These are phyloP conservation scores for Tyrannus savana DNA, from an alignment of 2,113 vertebrate species.

Conservation along the genomic window DNA sequence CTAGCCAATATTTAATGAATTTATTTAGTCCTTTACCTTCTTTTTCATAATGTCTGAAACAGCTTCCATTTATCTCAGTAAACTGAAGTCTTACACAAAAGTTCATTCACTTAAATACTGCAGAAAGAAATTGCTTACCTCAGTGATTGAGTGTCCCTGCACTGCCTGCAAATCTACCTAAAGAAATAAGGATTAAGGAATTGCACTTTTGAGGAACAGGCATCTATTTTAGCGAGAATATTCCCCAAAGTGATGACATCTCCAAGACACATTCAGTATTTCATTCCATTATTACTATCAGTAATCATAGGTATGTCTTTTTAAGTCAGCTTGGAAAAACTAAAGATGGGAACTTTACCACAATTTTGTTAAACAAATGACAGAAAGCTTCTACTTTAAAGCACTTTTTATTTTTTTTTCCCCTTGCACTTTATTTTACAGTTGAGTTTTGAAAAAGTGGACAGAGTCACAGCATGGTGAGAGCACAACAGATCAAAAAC, in stretches of 20 bases:
- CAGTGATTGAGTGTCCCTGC: not conserved
- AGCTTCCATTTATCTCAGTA: constrained; percentile 32
- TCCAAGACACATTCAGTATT: not conserved
- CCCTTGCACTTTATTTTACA: not conserved
- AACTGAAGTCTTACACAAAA: not conserved
- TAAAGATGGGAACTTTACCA: not conserved
- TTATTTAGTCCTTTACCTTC: not conserved
- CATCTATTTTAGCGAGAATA: not conserved
- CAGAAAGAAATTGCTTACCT: not conserved
- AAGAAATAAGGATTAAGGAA: not conserved
- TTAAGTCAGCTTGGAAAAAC: not conserved
- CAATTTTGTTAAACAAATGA: not conserved
- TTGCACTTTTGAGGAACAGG: not conserved
- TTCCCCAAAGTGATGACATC: not conserved
- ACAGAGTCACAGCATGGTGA: not conserved
- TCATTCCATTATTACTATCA: not conserved
- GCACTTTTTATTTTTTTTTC: not conserved
- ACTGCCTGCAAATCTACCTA: not conserved
- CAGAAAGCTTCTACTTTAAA: not conserved
- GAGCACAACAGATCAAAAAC: not conserved
- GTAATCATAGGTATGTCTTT: not conserved
- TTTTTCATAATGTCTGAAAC: not conserved
- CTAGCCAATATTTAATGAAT: not conserved
- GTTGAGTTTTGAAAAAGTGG: not conserved
- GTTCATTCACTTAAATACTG: constrained; percentile 26